Conservation (phyloP, 1,140 invertebrate species). For the Scaptodrosophila lebanonensis region DNA sequence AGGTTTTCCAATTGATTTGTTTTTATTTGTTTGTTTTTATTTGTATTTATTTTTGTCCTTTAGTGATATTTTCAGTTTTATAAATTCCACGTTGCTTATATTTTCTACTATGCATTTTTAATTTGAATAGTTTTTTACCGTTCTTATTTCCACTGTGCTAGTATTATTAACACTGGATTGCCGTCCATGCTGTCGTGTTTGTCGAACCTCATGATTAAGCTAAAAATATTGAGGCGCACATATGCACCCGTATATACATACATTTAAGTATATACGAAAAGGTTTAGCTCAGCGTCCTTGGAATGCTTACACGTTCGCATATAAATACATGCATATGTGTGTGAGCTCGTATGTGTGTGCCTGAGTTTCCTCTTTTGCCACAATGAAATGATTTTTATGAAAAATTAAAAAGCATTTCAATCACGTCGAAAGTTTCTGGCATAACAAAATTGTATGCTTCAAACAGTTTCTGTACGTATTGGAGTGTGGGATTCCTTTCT, state of each 20-base stretch:
- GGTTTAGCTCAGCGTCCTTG: slow-evolving; percentile 12
- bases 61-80: no score
- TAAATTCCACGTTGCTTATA: no score
- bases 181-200: not conserved
- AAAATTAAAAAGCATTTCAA: slow-evolving; percentile 67
- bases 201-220: slow-evolving; percentile 18
- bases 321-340: not conserved
- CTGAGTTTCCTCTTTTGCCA: slow-evolving; percentile 18
- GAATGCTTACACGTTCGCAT: not conserved
- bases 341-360: no score
- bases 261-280: slow-evolving; percentile 24
- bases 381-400: slow-evolving; percentile 51
- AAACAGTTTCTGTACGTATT: slow-evolving; percentile 13
- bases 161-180: slow-evolving; percentile 1
- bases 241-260: slow-evolving; percentile 17
- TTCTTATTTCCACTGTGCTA: not conserved
- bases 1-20: no score
- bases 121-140: no score
- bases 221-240: slow-evolving; percentile 2
- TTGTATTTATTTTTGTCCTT: no score
- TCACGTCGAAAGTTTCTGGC: slow-evolving; percentile 59
- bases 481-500: slow-evolving; percentile 5
- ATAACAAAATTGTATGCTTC: slow-evolving; percentile 43
- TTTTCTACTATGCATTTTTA: not conserved
- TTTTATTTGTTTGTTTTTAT: no score